Base-by-base conservation (phyloP, 1,140 invertebrate genomes). In the Drosophila sp. region DNA sequence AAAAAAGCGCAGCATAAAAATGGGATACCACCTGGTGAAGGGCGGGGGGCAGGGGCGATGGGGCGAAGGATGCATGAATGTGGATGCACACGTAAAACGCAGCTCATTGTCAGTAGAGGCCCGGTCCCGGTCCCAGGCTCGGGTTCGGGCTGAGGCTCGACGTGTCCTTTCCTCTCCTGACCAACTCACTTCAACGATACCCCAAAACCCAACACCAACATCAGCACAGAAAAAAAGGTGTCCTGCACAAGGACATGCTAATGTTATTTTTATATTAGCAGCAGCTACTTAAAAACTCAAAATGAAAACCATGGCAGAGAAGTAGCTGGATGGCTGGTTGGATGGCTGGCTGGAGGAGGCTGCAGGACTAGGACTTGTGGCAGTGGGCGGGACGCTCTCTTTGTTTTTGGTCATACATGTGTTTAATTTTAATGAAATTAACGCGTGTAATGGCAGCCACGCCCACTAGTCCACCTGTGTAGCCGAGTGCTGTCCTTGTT, bases 371-470 rank as follows among this genome's bases (percentile, higher is more conserved):
- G 35, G 35, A 38, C 35, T 38, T n/a, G 35, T 3, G 6, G 35
- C 8, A 7, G 8, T 3, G 30, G 10, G 35, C 35, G 10, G 72
- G 61, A 58, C 61, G 75, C 80, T 50, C 65, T 83, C 65, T 83
- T 89, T 89, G 84, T 89, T 89, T 84, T 89, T 89, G 84, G 71
- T 71, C 80, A 70, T 74, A 80, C 84, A 89, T 89, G 84, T 89
- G 84, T 89, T 89, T 89, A 89, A 89, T 89, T 89, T 89, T 89
- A 89, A 89, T 89, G 84, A 89, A 89, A 89, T 89, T 89, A 89
- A 89, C 84, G 84, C 84, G 68, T 87, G 84, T 89, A 80, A 87
- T 72, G 72, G 60, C 84, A 83, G 69, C 80, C 67, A 76, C 82
- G 69, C 79, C 76, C 66, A 61, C 60, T 7, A 10, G 30, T 44